Evolutionary conservation across 1,140 invertebrate species (phyloP).

Genomic region (Drosophila lini): DNA sequence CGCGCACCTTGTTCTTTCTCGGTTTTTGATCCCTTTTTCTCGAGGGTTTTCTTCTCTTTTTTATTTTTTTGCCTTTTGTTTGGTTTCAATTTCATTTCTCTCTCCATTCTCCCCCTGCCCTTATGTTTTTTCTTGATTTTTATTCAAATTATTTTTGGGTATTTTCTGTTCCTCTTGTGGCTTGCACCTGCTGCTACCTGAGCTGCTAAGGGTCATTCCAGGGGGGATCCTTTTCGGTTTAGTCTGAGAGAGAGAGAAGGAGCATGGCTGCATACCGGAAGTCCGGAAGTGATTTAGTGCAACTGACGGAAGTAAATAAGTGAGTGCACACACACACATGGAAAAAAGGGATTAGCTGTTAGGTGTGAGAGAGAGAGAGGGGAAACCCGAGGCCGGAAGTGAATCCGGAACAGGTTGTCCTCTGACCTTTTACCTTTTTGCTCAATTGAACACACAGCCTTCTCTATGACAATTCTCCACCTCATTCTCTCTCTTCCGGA

Average conservation of each 20-base stretch:
- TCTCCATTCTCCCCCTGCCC: conserved; percentile 13
- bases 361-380: background rate
- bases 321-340: conserved; percentile 47
- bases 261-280: conserved; percentile 65
- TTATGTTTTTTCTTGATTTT: conserved; percentile 65
- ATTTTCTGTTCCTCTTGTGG: conserved; percentile 15
- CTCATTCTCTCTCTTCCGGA: conserved; percentile 44
- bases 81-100: conserved; percentile 75
- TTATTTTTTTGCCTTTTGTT: conserved; percentile 56
- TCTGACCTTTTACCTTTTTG: conserved; percentile 70
- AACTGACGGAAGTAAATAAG: conserved; percentile 75
- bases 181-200: conserved; percentile 67
- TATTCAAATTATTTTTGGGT: conserved; percentile 77
- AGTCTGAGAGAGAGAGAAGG: conserved; percentile 4
- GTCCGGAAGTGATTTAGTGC: conserved; percentile 83
- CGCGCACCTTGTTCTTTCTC: conserved; percentile 59
- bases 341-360: conserved; percentile 65
- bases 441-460: conserved; percentile 43
- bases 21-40: conserved; percentile 39
- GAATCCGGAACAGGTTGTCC: conserved; percentile 67
- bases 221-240: conserved; percentile 19
- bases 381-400: conserved; percentile 51
- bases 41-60: conserved; percentile 33
- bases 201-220: conserved; percentile 55
- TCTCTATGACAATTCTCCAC: conserved; percentile 36